These are phyloP conservation scores for Patella pellucida DNA, from an alignment of 2,888 invertebrate genomes.

Conservation along the genomic window DNA sequence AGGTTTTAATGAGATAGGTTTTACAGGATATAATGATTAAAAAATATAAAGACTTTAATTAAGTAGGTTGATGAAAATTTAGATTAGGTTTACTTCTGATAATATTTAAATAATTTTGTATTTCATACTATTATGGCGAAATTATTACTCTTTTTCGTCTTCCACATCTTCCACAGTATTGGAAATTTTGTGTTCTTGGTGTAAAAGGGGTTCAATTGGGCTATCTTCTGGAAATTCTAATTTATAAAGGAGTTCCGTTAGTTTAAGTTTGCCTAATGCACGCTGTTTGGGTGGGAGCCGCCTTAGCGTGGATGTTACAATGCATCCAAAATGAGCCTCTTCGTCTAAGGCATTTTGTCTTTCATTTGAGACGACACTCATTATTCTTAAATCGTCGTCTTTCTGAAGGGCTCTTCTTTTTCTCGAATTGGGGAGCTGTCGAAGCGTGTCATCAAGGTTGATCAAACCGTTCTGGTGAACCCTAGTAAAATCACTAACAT, in stretches of 20 bases:
- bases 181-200: too few species aligned
- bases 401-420: not conserved
- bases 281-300: not conserved
- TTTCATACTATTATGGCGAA: too few species aligned
- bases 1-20: too few species aligned
- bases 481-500: not conserved
- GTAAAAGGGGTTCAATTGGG: not conserved
- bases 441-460: not conserved
- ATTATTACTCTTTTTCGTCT: too few species aligned
- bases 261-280: not conserved
- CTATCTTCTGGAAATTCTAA: conserved; percentile 1
- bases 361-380: not conserved
- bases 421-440: not conserved
- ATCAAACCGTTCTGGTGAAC: not conserved
- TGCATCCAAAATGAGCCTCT: conserved; percentile 7
- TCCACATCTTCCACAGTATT: too few species aligned
- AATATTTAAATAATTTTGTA: too few species aligned
- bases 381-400: not conserved
- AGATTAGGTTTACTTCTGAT: too few species aligned
- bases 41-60: too few species aligned
- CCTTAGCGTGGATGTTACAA: not conserved
- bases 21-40: too few species aligned
- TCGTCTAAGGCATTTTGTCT: not conserved
- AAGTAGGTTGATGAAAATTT: too few species aligned
- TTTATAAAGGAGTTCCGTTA: conserved; percentile 1